These are phyloP conservation scores for Malacoctenus gilli DNA, from an alignment of 2,797 vertebrate genomes.

Conservation along the genomic window DNA sequence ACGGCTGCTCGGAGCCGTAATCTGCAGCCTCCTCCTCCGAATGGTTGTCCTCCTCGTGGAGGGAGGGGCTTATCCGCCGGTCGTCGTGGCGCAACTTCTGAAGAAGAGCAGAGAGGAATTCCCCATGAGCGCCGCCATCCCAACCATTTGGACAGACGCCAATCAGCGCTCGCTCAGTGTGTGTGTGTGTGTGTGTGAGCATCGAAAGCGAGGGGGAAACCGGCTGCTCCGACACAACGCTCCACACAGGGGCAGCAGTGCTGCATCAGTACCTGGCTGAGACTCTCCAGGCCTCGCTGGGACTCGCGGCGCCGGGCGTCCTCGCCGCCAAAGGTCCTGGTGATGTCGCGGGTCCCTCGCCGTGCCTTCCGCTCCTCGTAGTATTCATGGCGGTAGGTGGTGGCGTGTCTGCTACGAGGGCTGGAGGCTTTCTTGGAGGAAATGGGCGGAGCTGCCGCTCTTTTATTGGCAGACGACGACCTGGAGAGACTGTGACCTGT, in stretches of 20 bases:
- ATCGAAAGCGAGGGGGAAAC: no score
- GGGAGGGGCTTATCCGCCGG: constrained; percentile 81
- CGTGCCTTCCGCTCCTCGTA: constrained; percentile 89
- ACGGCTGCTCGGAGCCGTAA: constrained; percentile 57
- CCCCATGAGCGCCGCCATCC: background rate
- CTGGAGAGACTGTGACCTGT: constrained; percentile 83
- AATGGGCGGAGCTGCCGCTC: constrained; percentile 73
- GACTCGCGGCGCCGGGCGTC: constrained; percentile 37
- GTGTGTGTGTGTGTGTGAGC: no score
- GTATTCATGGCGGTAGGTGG: constrained; percentile 89
- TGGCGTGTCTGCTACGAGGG: constrained; percentile 82
- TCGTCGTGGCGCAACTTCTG: constrained; percentile 79
- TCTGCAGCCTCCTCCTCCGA: constrained; percentile 86
- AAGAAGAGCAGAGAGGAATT: constrained; percentile 11
- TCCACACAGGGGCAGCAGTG: no score
- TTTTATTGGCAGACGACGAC: constrained; percentile 80
- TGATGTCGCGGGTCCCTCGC: constrained; percentile 83
- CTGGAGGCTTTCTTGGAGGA: constrained; percentile 84
- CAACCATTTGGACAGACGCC: no score
- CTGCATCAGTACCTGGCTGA: constrained; percentile 50
- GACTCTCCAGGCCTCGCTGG: constrained; percentile 48
- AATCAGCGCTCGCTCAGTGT: no score
- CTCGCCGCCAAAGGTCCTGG: constrained; percentile 40
- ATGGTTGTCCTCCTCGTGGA: constrained; percentile 85
- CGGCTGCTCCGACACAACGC: no score